Base-by-base conservation (phyloP, 2,888 invertebrate genomes). In the Lithophane leautieri region DNA sequence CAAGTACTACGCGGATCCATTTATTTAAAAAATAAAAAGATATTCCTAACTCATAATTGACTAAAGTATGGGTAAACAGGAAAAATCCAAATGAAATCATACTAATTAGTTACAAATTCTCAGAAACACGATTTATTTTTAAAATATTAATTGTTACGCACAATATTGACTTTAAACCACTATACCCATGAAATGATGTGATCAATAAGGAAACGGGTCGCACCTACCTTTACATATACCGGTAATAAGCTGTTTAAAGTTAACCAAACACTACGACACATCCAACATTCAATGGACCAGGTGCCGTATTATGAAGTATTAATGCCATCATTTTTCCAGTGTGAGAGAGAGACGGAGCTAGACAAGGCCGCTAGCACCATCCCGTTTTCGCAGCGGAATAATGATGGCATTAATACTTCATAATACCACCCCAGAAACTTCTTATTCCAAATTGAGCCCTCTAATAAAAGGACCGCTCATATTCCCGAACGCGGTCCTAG, bases 401-500 rank as follows among this genome's bases (percentile, higher is more conserved):
- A n/a, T n/a, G n/a, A n/a, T n/a, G n/a, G n/a, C n/a, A n/a, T n/a
- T n/a, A n/a, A n/a, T n/a, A n/a, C n/a, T n/a, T n/a, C n/a, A n/a
- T n/a, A n/a, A n/a, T n/a, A n/a, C n/a, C n/a, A n/a, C n/a, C n/a
- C n/a, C n/a, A 65, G 44, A 56, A 69, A 34, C 9, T n/a, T 44
- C 11, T 25, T 11, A 12, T 19, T 19, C 9, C 7, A 50, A 54
- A 58, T 40, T 44, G 6, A 4, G 22, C 60, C 19, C 12, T 14
- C 11, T 16, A 34, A 54, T 16, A 81, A 80, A 65, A 56, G 58
- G 25, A 34, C 42, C 50, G 34, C 6, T 6, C 50, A 28, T 2
- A 65, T 67, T 58, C 58, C 65, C 68, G n/a, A 73, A 69, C 52
- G 54, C 58, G 80, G 76, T 82, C 85, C 86, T 83, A 86, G 84